Evolutionary conservation across 2,888 invertebrate species (phyloP).

Genomic region (Scaptomyza parva): DNA sequence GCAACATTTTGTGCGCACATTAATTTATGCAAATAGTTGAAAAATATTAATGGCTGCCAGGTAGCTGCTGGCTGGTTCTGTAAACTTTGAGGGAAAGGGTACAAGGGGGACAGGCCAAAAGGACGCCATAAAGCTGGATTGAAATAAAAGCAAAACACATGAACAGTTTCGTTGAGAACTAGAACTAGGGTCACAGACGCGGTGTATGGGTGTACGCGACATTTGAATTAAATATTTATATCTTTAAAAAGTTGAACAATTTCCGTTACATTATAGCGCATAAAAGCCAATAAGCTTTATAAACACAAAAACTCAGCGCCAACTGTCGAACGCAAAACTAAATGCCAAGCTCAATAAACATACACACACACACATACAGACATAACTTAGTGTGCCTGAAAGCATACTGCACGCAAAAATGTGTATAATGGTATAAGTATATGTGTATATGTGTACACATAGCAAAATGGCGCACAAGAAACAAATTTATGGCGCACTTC

Average conservation of each 20-base stretch:
- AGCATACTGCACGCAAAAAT: conserved; percentile 43
- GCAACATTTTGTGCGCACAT: conserved; percentile 75
- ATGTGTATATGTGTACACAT: conserved; percentile 28
- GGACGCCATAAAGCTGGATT: conserved; percentile 7
- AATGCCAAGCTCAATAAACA: conserved; percentile 24
- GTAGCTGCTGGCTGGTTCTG: conserved; percentile 54
- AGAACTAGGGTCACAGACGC: not conserved
- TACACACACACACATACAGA: not conserved
- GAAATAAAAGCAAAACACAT: conserved; percentile 33
- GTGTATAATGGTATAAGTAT: not conserved
- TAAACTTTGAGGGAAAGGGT: not conserved
- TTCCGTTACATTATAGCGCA: conserved; percentile 75
- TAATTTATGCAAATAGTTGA: conserved; percentile 79
- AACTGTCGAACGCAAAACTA: conserved; percentile 49
- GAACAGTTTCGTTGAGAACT: conserved; percentile 33
- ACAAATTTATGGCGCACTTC: conserved; percentile 78
- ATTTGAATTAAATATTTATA: conserved; percentile 74
- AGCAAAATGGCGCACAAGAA: conserved; percentile 73
- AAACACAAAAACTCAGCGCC: conserved; percentile 39
- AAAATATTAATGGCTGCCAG: conserved; percentile 73
- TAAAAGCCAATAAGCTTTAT: conserved; percentile 69
- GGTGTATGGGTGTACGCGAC: conserved; percentile 30
- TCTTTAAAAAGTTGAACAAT: conserved; percentile 74
- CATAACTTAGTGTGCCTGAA: conserved; percentile 19
- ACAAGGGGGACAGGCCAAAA: not conserved